Conservation (phyloP, 2,113 vertebrate species). For the Cyanoderma ruficeps region DNA sequence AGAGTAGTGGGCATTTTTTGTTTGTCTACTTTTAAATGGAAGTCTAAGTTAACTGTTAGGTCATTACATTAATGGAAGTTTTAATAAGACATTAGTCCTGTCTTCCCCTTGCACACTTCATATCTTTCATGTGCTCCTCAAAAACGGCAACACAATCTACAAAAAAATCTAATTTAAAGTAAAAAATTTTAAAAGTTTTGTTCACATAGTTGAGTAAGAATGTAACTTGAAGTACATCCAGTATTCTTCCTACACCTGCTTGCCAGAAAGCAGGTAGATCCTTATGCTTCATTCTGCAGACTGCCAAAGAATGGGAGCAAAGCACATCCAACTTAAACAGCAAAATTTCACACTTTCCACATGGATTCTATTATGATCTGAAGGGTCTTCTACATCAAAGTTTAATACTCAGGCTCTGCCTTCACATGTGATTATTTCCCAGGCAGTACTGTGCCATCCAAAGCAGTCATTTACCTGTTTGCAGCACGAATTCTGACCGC, state of each 20-base stretch:
- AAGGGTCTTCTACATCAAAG: neutral
- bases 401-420: neutral
- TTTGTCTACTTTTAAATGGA: neutral
- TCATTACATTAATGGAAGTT: neutral
- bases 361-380: neutral
- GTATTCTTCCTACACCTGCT: neutral
- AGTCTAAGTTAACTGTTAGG: neutral
- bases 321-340: neutral
- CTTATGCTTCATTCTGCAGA: neutral
- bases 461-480: neutral
- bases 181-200: neutral
- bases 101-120: neutral
- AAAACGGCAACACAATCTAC: neutral
- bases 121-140: rapidly evolving
- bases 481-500: neutral
- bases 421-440: neutral
- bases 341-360: neutral
- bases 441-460: neutral
- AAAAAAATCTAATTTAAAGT: neutral
- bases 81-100: neutral
- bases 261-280: neutral
- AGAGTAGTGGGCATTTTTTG: neutral
- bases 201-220: neutral
- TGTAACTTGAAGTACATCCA: neutral
- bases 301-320: neutral